These are phyloP conservation scores for Heteromormyrus szaboi DNA, from an alignment of 2,797 vertebrate genomes.

Conservation along the genomic window DNA sequence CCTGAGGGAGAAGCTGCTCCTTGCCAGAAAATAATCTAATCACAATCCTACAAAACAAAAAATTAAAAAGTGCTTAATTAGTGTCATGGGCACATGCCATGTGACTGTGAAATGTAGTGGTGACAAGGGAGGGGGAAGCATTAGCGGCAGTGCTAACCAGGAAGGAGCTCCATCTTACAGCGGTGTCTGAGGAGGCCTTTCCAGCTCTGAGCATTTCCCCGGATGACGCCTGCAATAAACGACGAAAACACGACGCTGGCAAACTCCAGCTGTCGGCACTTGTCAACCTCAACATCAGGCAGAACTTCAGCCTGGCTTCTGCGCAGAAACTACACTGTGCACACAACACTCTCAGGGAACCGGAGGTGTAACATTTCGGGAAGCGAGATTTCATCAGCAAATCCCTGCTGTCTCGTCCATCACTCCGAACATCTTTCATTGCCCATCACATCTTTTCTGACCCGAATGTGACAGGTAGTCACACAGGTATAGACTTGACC, in stretches of 20 bases:
- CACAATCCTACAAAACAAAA: background rate
- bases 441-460: background rate
- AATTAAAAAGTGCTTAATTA: background rate
- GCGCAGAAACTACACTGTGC: background rate
- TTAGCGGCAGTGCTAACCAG: background rate
- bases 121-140: background rate
- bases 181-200: background rate
- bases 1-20: background rate
- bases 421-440: background rate
- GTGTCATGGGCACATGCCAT: background rate
- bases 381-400: background rate
- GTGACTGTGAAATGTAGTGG: background rate
- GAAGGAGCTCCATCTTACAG: background rate
- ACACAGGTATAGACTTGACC: background rate
- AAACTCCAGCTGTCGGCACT: background rate
- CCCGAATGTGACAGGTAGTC: background rate
- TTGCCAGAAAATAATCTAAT: background rate
- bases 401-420: background rate
- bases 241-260: background rate
- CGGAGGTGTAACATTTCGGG: background rate
- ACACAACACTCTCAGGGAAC: background rate
- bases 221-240: background rate
- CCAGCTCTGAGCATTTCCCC: no score
- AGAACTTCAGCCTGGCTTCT: background rate
- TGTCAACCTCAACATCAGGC: background rate